Base-by-base conservation (phyloP, 2,797 vertebrate genomes). In the Centropyge bicolor region DNA sequence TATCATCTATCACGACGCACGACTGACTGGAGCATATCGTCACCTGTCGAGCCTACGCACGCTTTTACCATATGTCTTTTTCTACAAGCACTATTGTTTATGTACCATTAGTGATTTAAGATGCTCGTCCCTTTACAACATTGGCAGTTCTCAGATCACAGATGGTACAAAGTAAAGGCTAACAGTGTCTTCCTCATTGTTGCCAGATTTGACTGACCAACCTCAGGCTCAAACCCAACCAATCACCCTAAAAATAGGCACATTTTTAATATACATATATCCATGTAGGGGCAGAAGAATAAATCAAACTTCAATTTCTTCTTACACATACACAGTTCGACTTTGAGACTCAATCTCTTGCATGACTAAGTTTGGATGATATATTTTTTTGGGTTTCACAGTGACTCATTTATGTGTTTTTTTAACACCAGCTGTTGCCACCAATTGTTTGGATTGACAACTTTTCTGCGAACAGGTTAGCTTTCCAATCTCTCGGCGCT, bases 371-470 rank as follows among this genome's bases (percentile, higher is more conserved):
- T 20, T 35, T 68, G 9, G 31, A 43, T 67, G 22, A 43, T 51
- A 27, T 22, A 57, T 68, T 60, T 55, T 11, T 48, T 51, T 45
- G 7, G 19, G 16, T 70, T 69, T 64, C 19, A 62, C 17, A 4
- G 52, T 74, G 49, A 59, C 61, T 70, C 35, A 69, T 62, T 54
- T 74, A 1, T 70, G 70, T 70, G 56, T 66, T 61, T 56, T 63
- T 77, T 80, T 76, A 76, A 83, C 78, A 85, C 69, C 27, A 70
- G 63, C 60, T 62, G n/a, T 77, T 69, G 64, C 62, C 64, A 80
- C 62, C 62, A 16, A 73, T 76, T 89, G 59, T 85, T 82, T 80
- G 66, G 46, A 74, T 86, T 86, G 81, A 83, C 79, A 84, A 82
- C 70, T 72, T 82, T 40, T 61, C 17, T 48, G 60, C 22, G 35